phyloP scores from a whole-genome alignment of 2,797 vertebrate genomes.

The Sitta carolinensis region DNA sequence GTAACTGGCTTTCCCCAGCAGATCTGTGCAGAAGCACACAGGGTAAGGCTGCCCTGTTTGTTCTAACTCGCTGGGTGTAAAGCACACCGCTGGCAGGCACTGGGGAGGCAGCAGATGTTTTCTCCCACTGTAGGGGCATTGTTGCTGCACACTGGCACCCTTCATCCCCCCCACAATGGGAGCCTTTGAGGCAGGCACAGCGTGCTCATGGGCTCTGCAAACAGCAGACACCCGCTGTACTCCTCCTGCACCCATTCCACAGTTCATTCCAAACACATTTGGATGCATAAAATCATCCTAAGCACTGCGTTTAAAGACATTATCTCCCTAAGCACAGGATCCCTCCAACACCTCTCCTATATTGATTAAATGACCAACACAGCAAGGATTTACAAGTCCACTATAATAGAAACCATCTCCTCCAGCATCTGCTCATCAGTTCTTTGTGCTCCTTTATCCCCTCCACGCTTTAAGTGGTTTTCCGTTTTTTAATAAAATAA shows the following conservation, averaged over 20 bases:
- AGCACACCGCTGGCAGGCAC: background rate
- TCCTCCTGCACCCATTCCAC: constrained; percentile 58
- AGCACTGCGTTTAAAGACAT: constrained; percentile 11
- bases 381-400: constrained; percentile 1
- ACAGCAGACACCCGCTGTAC: constrained; percentile 45
- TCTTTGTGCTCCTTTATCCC: background rate
- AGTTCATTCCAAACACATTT: constrained; percentile 57
- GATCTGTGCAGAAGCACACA: background rate
- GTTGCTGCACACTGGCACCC: too few species aligned
- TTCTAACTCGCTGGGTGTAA: background rate
- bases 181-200: background rate
- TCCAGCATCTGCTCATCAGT: background rate
- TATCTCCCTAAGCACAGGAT: constrained; percentile 10
- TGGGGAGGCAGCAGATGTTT: constrained; percentile 44
- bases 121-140: constrained; percentile 23
- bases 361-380: constrained; percentile 32
- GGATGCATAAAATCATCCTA: constrained; percentile 44
- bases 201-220: constrained; percentile 64
- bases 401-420: background rate
- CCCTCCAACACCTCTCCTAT: constrained; percentile 8
- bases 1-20: fast-evolving
- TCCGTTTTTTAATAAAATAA: background rate
- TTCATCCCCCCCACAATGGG: too few species aligned
- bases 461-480: background rate
- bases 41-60: fast-evolving